Evolutionary conservation across 2,113 vertebrate genomes (phyloP).

Genomic region (Xerus inauris): DNA sequence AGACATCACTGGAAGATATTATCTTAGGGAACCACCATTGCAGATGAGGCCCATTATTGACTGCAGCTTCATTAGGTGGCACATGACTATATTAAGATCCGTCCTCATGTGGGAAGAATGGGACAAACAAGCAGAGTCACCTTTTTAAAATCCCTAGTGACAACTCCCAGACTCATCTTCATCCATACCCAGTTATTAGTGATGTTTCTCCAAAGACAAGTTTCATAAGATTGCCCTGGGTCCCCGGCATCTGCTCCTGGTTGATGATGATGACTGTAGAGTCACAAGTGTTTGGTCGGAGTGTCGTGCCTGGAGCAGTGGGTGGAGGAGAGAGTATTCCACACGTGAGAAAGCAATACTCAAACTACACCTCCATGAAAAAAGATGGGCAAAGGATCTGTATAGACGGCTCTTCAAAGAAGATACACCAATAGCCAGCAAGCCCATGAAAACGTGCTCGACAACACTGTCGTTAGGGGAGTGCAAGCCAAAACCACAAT

Average conservation of each 20-base stretch:
- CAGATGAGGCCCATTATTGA: not conserved
- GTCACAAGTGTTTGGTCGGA: slow-evolving; percentile 46
- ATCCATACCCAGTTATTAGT: slow-evolving; percentile 65
- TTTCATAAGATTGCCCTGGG: slow-evolving; percentile 43
- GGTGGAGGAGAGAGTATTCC: slow-evolving; percentile 54
- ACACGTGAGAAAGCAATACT: not conserved
- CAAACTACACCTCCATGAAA: slow-evolving; percentile 45
- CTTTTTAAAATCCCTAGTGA: slow-evolving; percentile 61
- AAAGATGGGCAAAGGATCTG: not conserved
- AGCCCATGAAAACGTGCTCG: not conserved
- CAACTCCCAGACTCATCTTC: slow-evolving; percentile 68
- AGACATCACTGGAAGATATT: not conserved
- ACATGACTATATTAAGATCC: not conserved
- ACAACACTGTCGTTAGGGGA: not conserved
- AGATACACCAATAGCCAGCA: not conserved
- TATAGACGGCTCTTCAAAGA: not conserved
- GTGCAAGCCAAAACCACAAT: not conserved
- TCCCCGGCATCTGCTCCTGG: not conserved
- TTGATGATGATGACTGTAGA: slow-evolving; percentile 8
- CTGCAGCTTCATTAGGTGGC: not conserved
- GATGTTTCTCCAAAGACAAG: slow-evolving; percentile 54
- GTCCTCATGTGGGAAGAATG: slow-evolving; percentile 21
- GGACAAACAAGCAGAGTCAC: slow-evolving; percentile 65
- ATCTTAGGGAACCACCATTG: not conserved
- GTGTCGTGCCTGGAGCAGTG: slow-evolving; percentile 31